Evolutionary conservation across 2,797 vertebrate genomes (phyloP).

Genomic region (Acanthis flammea): DNA sequence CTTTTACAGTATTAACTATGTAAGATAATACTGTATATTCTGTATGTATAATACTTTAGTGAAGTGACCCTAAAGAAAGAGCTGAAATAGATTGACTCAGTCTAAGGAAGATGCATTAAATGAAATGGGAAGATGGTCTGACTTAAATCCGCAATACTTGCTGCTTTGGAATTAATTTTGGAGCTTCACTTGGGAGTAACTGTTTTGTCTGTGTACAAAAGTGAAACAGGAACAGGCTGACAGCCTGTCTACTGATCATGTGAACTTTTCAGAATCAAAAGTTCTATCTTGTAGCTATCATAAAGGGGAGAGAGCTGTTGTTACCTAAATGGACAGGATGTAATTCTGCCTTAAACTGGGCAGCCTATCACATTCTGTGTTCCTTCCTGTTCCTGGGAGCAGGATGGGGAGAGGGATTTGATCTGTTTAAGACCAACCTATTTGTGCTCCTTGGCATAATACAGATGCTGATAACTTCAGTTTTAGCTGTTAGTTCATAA

Average conservation of each 20-base stretch:
- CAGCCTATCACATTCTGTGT: neutral
- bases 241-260: neutral
- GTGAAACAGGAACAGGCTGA: neutral
- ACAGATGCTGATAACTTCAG: neutral
- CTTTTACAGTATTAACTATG: neutral
- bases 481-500: neutral
- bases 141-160: neutral
- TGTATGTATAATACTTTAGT: neutral
- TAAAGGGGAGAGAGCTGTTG: neutral
- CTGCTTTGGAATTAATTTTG: constrained; percentile 1
- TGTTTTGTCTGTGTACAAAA: neutral
- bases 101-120: neutral
- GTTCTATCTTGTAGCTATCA: neutral
- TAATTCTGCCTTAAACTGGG: neutral
- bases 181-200: neutral
- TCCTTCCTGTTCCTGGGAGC: neutral
- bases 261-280: neutral
- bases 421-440: neutral
- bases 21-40: neutral
- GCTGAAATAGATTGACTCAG: neutral
- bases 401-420: neutral
- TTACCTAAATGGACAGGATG: neutral
- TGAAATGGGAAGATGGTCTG: neutral
- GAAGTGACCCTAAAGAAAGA: neutral
- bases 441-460: neutral